Evolutionary conservation across 2,888 invertebrate species (phyloP).

Genomic region (Congeria kusceri): DNA sequence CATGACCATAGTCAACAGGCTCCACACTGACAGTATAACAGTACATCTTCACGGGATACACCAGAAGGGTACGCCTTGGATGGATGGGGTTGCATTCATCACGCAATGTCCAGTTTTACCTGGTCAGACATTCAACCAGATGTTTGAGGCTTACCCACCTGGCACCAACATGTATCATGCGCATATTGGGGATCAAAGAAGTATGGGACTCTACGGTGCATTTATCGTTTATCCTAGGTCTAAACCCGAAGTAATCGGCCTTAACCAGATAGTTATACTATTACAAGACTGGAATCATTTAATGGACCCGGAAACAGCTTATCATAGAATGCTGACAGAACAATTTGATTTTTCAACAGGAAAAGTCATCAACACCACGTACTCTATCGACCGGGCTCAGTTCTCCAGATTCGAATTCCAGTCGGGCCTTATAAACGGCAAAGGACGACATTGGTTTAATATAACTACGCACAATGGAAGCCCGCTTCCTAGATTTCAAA

Average conservation of each 20-base stretch:
- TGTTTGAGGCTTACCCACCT: slow-evolving; percentile 61
- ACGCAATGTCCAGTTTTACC: slow-evolving; percentile 76
- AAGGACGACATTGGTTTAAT: slow-evolving; percentile 61
- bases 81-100: too few relatives aligned
- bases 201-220: slow-evolving; percentile 69
- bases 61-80: too few relatives aligned
- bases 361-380: slow-evolving; percentile 17
- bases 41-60: too few relatives aligned
- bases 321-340: slow-evolving; percentile 55
- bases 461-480: slow-evolving; percentile 56
- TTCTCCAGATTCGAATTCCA: slow-evolving; percentile 47
- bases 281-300: slow-evolving; percentile 72
- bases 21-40: too few relatives aligned
- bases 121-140: slow-evolving; percentile 69
- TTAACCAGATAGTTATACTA: slow-evolving; percentile 46
- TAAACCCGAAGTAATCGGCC: background rate
- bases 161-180: slow-evolving; percentile 73
- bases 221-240: slow-evolving; percentile 55
- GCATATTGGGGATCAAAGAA: slow-evolving; percentile 70
- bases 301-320: slow-evolving; percentile 56
- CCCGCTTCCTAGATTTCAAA: slow-evolving; percentile 56
- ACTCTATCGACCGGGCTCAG: slow-evolving; percentile 38
- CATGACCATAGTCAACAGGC: too few relatives aligned
- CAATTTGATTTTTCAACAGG: slow-evolving; percentile 47
- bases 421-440: slow-evolving; percentile 63